Evolutionary conservation across 2,797 vertebrate species (phyloP).

Genomic region (Periophthalmus magnuspinnatus): DNA sequence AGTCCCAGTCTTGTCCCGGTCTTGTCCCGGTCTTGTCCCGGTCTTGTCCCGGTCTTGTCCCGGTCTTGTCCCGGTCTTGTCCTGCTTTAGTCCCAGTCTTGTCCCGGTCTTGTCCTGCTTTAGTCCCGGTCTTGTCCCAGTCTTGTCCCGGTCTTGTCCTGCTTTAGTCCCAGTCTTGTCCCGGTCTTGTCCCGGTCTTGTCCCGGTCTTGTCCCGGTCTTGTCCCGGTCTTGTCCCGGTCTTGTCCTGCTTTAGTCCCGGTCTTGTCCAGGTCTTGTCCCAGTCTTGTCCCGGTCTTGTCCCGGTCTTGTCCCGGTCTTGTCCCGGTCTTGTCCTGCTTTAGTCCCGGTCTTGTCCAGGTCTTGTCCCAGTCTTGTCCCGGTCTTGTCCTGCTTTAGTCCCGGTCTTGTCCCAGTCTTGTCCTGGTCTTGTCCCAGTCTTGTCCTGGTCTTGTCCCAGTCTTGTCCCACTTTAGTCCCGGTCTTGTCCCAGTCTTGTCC

Average conservation of each 20-base stretch:
- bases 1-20: no score
- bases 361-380: neutral
- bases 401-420: neutral
- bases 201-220: neutral
- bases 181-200: neutral
- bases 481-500: neutral
- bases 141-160: neutral
- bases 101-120: no score
- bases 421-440: neutral
- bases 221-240: neutral
- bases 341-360: neutral
- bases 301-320: no score
- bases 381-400: neutral
- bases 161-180: neutral
- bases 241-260: no score
- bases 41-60: no score
- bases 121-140: rapidly evolving
- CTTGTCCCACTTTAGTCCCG: neutral
- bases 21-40: no score
- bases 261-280: no score
- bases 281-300: no score
- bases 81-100: neutral
- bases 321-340: neutral
- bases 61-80: no score
- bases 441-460: neutral